Evolutionary conservation across 1,140 invertebrate genomes (phyloP).

Genomic region (Parasteatoda tepidariorum): DNA sequence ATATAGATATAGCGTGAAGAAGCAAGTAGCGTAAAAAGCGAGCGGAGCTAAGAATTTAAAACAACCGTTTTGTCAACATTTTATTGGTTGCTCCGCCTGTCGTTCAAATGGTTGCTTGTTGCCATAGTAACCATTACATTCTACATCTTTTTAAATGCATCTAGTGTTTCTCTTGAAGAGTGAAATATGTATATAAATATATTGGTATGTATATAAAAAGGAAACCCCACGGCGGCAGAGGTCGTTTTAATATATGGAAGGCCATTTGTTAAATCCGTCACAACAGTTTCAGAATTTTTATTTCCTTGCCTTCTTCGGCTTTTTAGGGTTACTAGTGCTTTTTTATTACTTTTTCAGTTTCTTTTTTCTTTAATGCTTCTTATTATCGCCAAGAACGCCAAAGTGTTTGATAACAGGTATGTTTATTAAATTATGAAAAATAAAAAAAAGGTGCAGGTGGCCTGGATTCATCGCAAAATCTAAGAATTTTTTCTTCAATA

Average conservation of each 20-base stretch:
- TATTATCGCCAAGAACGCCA: constrained; percentile 37
- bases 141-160: constrained; percentile 53
- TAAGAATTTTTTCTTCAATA: no score
- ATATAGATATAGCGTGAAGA: constrained; percentile 25
- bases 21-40: constrained; percentile 42
- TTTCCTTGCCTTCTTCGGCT: constrained; percentile 25
- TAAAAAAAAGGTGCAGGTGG: no score
- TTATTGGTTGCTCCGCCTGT: constrained; percentile 50
- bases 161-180: constrained; percentile 44
- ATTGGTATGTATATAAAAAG: constrained; percentile 21
- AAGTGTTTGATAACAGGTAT: no score
- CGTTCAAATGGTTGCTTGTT: constrained; percentile 43
- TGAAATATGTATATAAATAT: neutral
- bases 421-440: no score
- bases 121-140: constrained; percentile 43
- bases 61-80: constrained; percentile 56
- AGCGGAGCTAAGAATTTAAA: constrained; percentile 44
- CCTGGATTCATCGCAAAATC: no score
- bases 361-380: neutral
- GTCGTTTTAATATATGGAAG: constrained; percentile 57
- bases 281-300: constrained; percentile 55
- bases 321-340: constrained; percentile 16
- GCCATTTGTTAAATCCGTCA: constrained; percentile 55
- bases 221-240: constrained; percentile 17
- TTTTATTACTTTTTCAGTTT: constrained; percentile 31